These are phyloP conservation scores for Laticauda laticaudata DNA, from an alignment of 2,113 vertebrate species.

Conservation along the genomic window DNA sequence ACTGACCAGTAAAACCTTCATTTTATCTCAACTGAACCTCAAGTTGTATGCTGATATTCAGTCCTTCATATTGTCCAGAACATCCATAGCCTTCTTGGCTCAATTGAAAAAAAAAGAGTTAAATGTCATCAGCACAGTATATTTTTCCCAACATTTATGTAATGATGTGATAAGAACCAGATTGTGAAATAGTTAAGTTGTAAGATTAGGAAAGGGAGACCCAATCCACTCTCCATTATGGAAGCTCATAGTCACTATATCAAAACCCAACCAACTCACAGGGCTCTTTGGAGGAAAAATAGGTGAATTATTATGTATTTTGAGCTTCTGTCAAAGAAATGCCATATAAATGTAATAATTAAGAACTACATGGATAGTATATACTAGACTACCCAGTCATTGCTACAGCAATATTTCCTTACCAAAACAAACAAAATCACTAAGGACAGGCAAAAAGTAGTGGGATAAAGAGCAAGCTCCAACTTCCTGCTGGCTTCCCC, in stretches of 20 bases:
- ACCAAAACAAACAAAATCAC: neutral
- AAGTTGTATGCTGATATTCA: neutral
- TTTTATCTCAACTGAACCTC: neutral
- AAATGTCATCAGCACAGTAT: neutral
- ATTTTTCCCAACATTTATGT: neutral
- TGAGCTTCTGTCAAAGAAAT: neutral
- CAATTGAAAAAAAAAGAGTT: neutral
- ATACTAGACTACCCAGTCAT: neutral
- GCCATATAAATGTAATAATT: neutral
- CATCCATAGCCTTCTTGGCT: neutral
- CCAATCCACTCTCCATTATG: neutral
- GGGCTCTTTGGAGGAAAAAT: neutral
- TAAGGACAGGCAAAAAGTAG: neutral
- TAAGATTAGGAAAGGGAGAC: neutral
- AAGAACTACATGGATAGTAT: neutral
- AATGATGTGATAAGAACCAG: neutral
- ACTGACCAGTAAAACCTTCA: neutral
- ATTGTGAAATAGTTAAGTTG: neutral
- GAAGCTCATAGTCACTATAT: neutral
- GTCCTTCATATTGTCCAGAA: neutral
- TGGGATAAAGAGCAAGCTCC: neutral
- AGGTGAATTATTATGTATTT: neutral
- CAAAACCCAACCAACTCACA: neutral
- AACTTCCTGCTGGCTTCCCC: neutral
- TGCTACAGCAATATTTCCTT: neutral